These are phyloP conservation scores for Bothrops jararaca DNA, from an alignment of 2,113 vertebrate species.

Conservation along the genomic window DNA sequence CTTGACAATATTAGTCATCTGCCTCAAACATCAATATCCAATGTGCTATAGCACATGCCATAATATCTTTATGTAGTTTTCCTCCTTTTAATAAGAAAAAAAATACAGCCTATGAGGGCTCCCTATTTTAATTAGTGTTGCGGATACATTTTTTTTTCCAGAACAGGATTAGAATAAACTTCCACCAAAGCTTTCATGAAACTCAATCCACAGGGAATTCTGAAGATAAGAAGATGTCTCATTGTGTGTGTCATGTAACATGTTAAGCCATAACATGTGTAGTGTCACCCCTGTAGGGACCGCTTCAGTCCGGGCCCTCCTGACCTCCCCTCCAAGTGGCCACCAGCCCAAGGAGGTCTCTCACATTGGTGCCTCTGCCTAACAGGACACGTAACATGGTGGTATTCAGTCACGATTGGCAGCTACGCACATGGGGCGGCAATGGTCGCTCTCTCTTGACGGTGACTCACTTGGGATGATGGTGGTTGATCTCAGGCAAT, in stretches of 20 bases:
- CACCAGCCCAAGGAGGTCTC: too few relatives aligned
- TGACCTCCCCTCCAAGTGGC: too few relatives aligned
- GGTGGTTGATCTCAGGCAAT: too few relatives aligned
- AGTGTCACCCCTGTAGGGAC: too few relatives aligned
- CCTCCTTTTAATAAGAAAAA: neutral
- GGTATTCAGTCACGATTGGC: too few relatives aligned
- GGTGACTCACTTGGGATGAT: too few relatives aligned
- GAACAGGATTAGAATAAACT: neutral
- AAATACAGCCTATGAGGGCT: neutral
- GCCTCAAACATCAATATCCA: neutral
- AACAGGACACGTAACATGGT: too few relatives aligned
- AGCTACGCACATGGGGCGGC: too few relatives aligned
- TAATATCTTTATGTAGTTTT: neutral
- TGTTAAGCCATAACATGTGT: neutral
- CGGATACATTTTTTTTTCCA: neutral
- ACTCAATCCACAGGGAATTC: neutral
- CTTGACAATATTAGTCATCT: neutral
- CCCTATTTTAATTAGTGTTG: neutral
- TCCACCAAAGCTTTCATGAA: neutral
- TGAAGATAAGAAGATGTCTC: neutral
- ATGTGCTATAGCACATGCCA: neutral
- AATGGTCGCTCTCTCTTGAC: too few relatives aligned
- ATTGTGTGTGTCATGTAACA: neutral
- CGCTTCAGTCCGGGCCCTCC: too few relatives aligned
- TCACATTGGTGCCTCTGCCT: too few relatives aligned